phyloP scores from a whole-genome alignment of 2,113 vertebrate species.

The Formicarius rufipectus region DNA sequence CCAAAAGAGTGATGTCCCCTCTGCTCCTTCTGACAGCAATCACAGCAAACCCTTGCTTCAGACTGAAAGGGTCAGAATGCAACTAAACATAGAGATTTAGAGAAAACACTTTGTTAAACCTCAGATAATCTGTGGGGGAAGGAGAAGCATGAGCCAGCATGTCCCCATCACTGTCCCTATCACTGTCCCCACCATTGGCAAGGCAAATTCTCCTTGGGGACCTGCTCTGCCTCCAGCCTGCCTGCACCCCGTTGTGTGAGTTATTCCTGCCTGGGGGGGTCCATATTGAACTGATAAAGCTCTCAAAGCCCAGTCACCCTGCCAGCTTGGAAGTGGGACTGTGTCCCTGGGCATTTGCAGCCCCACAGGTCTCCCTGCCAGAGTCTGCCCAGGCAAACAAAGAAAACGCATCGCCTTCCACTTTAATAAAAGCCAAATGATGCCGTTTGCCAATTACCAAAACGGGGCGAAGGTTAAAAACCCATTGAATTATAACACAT shows the following conservation, averaged over 20 bases:
- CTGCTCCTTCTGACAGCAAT: rapidly evolving
- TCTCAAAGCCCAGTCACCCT: background rate
- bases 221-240: background rate
- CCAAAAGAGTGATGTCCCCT: background rate
- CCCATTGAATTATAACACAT: slow-evolving; percentile 67
- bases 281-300: background rate
- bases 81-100: background rate
- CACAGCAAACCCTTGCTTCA: background rate
- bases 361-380: slow-evolving; percentile 9
- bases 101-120: background rate
- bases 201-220: background rate
- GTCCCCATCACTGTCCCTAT: rapidly evolving
- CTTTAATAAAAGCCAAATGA: slow-evolving; percentile 74
- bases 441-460: slow-evolving; percentile 68
- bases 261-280: background rate
- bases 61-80: background rate
- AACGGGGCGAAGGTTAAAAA: slow-evolving; percentile 66
- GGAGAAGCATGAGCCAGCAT: rapidly evolving
- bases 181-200: background rate
- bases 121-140: background rate
- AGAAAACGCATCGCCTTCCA: slow-evolving; percentile 46
- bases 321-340: background rate
- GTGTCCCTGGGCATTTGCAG: background rate
- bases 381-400: slow-evolving; percentile 24
- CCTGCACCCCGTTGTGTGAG: background rate